Conservation (phyloP, 2,113 vertebrate species). For the Thunnus maccoyii region DNA sequence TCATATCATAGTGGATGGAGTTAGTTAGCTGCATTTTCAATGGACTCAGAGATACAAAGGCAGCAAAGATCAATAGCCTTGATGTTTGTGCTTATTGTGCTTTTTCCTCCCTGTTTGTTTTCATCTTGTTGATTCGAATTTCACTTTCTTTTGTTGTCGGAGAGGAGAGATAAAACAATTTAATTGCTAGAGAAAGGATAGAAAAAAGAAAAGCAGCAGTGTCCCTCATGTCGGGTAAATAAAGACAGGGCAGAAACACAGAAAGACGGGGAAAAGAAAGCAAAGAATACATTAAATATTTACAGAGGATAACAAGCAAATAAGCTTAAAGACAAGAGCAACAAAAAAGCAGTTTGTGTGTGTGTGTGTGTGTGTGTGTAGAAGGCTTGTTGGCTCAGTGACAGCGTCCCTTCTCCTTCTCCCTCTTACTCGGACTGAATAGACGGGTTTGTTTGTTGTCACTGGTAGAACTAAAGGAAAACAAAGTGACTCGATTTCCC, state of each 20-base stretch:
- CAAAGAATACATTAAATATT: slow-evolving; percentile 44
- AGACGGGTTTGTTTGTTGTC: slow-evolving; percentile 69
- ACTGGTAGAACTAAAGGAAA: slow-evolving; percentile 67
- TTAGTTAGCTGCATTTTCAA: not conserved
- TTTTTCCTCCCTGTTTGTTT: not conserved
- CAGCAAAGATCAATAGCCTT: not conserved
- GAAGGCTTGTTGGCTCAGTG: slow-evolving; percentile 63
- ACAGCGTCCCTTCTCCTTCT: slow-evolving; percentile 64
- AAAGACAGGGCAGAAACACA: slow-evolving; percentile 8
- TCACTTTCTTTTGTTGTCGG: not conserved
- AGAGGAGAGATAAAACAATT: not conserved
- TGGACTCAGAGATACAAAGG: not conserved
- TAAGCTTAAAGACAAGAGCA: slow-evolving; percentile 55
- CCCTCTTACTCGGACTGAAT: slow-evolving; percentile 55
- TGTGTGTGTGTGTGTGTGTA: slow-evolving; percentile 43
- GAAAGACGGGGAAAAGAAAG: not conserved
- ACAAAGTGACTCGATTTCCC: slow-evolving; percentile 62
- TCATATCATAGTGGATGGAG: not conserved
- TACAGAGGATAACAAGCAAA: slow-evolving; percentile 59
- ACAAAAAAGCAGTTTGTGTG: slow-evolving; percentile 49
- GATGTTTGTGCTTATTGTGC: not conserved
- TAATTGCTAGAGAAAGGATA: not conserved
- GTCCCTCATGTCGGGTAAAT: not conserved
- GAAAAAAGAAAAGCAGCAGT: not conserved
- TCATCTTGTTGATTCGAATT: not conserved